Evolutionary conservation across 2,113 vertebrate species (phyloP), one percentile per base, ranked within the genome.

Genomic region (Pteruthius melanotis): DNA sequence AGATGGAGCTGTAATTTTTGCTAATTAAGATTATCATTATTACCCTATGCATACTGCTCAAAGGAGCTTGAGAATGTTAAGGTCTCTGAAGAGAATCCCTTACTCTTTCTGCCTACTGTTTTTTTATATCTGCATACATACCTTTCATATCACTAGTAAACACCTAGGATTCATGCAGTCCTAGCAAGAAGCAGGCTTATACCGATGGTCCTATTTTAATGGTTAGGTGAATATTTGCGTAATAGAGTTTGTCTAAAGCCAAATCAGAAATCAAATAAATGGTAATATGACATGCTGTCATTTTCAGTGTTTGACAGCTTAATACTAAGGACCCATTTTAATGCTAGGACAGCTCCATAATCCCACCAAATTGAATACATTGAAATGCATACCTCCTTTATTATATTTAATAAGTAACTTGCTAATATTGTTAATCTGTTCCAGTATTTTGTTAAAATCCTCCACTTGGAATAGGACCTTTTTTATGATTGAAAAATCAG

Each of bases 191-290:
- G 66, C 28, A 83, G 53, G 40, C 42, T 92, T 59, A 39, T 3
- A 59, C 16, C 28, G 31, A 70, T 71, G 72, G 47, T 52, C 72
- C 81, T 61, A 11, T 83, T 87, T 90, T 87, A 59, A 80, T 30
- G 86, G 76, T 66, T 69, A 80, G 64, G 84, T 80, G 80, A 94
- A 86, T 90, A 87, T 89, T 81, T 94, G 56, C 42, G 72, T 94
- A 94, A 92, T 59, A 72, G 54, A 89, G 76, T 92, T 95, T 90
- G 50, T 86, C 79, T 90, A 60, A 83, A 93, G 71, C 83, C 83
- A 95, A 96, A 93, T 94, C 80, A 86, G 64, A 92, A 96, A 83
- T 83, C 79, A 86, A 92, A 92, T 86, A 93, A 93, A 93, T 74
- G 79, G 63, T 83, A 93, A 70, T 86, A 86, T n/a, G 83, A 93